Evolutionary conservation across 2,113 vertebrate species (phyloP).

Genomic region (Desmodus rotundus): DNA sequence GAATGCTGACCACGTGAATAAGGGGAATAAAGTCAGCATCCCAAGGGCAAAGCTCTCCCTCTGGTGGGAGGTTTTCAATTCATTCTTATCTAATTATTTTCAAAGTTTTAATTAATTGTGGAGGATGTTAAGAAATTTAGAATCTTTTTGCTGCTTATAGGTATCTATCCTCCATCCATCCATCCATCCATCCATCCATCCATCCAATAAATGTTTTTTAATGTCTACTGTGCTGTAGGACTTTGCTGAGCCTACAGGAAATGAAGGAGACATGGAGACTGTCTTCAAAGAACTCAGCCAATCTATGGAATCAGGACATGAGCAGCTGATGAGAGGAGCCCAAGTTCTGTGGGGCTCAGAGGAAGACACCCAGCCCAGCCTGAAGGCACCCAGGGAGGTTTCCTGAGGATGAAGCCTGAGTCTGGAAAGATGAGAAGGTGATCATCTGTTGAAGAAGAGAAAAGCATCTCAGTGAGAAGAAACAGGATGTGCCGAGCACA

Average conservation of each 20-base stretch:
- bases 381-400: not conserved
- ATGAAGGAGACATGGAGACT: not conserved
- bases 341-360: not conserved
- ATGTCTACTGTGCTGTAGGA: not conserved
- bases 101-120: not conserved
- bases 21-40: not conserved
- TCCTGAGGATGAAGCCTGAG: not conserved
- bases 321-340: not conserved
- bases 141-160: not conserved
- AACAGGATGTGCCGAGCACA: accelerated
- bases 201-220: not conserved
- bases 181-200: too few relatives aligned
- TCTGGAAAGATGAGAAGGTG: not conserved
- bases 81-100: not conserved
- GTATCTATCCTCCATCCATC: not conserved
- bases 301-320: not conserved
- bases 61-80: not conserved
- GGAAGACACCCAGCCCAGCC: not conserved
- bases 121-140: not conserved
- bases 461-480: not conserved
- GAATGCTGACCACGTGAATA: not conserved
- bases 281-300: not conserved
- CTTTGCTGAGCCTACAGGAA: not conserved
- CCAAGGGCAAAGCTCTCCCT: not conserved
- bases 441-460: not conserved